Evolutionary conservation across 2,797 vertebrate species (phyloP).

Genomic region (Alfaro cultratus): DNA sequence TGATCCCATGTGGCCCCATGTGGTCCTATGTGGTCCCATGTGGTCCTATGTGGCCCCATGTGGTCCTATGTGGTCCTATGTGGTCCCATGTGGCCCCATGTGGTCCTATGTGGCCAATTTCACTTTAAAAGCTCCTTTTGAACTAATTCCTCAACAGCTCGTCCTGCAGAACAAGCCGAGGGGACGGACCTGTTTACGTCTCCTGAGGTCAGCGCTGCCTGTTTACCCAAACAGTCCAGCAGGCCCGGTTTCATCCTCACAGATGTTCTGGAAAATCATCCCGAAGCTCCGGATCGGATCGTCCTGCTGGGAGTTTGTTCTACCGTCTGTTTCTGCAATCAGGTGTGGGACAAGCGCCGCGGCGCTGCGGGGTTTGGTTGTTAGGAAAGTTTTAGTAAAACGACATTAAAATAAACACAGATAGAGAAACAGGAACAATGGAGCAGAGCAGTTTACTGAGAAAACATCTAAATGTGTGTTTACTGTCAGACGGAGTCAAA

Average conservation of each 20-base stretch:
- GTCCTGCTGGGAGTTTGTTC: slow-evolving; percentile 26
- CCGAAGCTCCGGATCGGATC: slow-evolving; percentile 34
- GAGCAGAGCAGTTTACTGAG: neutral
- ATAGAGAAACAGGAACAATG: slow-evolving; percentile 3
- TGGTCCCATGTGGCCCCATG: neutral
- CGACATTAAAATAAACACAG: slow-evolving; percentile 62
- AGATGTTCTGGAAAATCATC: slow-evolving; percentile 10
- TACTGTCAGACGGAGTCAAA: neutral
- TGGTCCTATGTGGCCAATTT: slow-evolving; percentile 11
- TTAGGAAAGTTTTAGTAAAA: slow-evolving; percentile 53
- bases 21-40: neutral
- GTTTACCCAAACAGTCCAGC: slow-evolving; percentile 22
- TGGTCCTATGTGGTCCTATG: neutral
- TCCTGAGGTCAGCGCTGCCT: slow-evolving; percentile 23
- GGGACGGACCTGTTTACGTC: slow-evolving; percentile 28
- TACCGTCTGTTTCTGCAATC: slow-evolving; percentile 66
- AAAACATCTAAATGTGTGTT: neutral
- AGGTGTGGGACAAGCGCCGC: slow-evolving; percentile 33
- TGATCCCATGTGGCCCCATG: too few species aligned
- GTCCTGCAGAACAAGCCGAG: neutral
- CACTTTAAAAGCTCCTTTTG: slow-evolving; percentile 33
- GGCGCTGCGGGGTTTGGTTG: slow-evolving; percentile 7
- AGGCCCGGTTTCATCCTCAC: slow-evolving; percentile 21
- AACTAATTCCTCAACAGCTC: slow-evolving; percentile 16
- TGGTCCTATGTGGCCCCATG: too few species aligned